Conservation (phyloP, 2,113 vertebrate genomes). For the Ptilorrhoa leucosticta region DNA sequence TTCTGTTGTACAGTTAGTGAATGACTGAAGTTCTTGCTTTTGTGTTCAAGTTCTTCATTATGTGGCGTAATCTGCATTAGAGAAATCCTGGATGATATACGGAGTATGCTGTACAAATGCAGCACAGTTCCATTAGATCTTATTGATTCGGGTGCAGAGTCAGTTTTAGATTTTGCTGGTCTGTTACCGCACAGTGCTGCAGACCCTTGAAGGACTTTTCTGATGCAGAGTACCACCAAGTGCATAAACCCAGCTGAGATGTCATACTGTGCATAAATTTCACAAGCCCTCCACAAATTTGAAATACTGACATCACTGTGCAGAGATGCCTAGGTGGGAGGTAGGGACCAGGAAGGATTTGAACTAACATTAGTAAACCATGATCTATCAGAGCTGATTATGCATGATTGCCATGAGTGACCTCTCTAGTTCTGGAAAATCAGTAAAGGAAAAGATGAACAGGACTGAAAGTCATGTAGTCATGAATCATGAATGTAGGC, state of each 20-base stretch:
- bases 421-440: background rate
- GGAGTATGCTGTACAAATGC: background rate
- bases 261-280: background rate
- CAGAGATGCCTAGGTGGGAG: background rate
- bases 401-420: background rate
- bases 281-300: background rate
- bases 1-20: background rate
- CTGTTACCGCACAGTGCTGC: background rate
- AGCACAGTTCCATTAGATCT: background rate
- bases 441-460: background rate
- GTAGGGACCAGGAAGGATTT: background rate
- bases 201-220: background rate
- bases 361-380: background rate
- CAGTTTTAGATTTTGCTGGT: background rate
- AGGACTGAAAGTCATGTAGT: background rate
- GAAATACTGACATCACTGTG: background rate
- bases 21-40: background rate
- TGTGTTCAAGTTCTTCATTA: background rate
- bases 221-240: background rate
- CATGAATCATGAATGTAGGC: background rate
- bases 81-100: background rate
- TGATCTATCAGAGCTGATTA: background rate
- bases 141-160: background rate
- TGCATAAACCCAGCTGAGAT: background rate
- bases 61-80: background rate